Percentiles rank a stretch among this genome's conserved stretches.
Evolutionary conservation across 2,888 invertebrate species (phyloP).

Genomic region (Stenoptilia bipunctidactyla): DNA sequence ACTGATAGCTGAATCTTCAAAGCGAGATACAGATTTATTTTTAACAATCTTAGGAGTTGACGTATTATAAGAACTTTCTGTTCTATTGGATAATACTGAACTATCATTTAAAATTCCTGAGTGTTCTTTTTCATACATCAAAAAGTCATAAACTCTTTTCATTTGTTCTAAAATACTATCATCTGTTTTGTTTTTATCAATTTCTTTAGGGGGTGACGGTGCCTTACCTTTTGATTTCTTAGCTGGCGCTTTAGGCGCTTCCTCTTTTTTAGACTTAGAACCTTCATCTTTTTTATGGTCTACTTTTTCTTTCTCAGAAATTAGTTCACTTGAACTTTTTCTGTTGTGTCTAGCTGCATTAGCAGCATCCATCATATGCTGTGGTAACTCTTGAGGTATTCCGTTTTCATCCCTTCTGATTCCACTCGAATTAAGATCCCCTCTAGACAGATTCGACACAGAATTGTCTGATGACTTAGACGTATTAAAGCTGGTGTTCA

Average conservation of each 20-base stretch:
- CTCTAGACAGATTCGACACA: constrained; percentile 40
- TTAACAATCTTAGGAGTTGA: constrained; percentile 63
- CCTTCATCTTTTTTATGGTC: constrained; percentile 44
- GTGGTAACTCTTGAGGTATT: constrained; percentile 79
- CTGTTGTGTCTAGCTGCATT: constrained; percentile 77
- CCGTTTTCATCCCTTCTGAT: constrained; percentile 72
- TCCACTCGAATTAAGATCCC: constrained; percentile 68
- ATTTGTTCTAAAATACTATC: constrained; percentile 59
- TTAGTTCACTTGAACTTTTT: constrained; percentile 58
- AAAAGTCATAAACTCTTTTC: constrained; percentile 47
- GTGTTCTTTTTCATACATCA: constrained; percentile 51
- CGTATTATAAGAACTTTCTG: constrained; percentile 42
- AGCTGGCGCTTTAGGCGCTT: constrained; percentile 31
- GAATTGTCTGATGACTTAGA: constrained; percentile 44
- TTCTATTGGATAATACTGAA: constrained; percentile 27
- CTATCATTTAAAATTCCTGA: constrained; percentile 45
- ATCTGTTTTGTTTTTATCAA: constrained; percentile 57
- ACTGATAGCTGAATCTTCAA: constrained; percentile 35
- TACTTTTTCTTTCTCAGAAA: constrained; percentile 37
- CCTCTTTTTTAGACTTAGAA: constrained; percentile 28
- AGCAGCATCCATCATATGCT: constrained; percentile 80
- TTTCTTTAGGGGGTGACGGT: constrained; percentile 75
- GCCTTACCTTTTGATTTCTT: constrained; percentile 81
- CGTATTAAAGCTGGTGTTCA: constrained; percentile 32
- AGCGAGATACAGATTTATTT: constrained; percentile 37